These are phyloP conservation scores for Agrotis segetum DNA, from an alignment of 2,888 invertebrate species.

Conservation along the genomic window DNA sequence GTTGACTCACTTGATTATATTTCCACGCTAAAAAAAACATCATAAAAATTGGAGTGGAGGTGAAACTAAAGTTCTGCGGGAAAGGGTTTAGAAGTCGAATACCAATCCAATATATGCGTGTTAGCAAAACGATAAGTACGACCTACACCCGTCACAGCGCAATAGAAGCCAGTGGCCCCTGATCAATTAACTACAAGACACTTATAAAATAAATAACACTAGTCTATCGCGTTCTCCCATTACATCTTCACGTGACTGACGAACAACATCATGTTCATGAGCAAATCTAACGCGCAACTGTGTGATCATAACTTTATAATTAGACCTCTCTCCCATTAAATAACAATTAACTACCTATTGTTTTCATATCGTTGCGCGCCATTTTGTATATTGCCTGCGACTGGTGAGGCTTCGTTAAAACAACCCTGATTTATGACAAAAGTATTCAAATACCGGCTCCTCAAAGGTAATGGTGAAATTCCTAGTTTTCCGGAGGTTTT, in stretches of 20 bases:
- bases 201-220: neutral
- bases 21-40: too few species aligned
- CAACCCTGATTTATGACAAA: too few species aligned
- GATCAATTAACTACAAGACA: slow-evolving; percentile 21
- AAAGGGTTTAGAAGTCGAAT: neutral
- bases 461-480: too few species aligned
- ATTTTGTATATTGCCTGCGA: slow-evolving; percentile 14
- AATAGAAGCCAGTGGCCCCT: neutral
- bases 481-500: too few species aligned
- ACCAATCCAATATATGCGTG: neutral
- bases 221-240: slow-evolving; percentile 1
- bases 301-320: slow-evolving; percentile 17
- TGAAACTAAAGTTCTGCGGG: neutral
- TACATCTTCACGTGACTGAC: slow-evolving; percentile 23
- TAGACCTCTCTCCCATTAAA: slow-evolving; percentile 28
- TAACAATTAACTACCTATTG: slow-evolving; percentile 35
- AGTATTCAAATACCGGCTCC: too few species aligned
- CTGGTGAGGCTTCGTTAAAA: neutral
- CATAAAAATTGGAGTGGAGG: neutral
- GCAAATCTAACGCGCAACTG: slow-evolving; percentile 7
- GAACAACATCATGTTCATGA: slow-evolving; percentile 1
- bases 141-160: slow-evolving; percentile 6
- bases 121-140: slow-evolving; percentile 11
- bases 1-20: too few species aligned
- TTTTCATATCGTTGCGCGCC: slow-evolving; percentile 14